These are phyloP conservation scores for Doryteuthis pealeii DNA, from an alignment of 1,140 invertebrate genomes.

Conservation along the genomic window DNA sequence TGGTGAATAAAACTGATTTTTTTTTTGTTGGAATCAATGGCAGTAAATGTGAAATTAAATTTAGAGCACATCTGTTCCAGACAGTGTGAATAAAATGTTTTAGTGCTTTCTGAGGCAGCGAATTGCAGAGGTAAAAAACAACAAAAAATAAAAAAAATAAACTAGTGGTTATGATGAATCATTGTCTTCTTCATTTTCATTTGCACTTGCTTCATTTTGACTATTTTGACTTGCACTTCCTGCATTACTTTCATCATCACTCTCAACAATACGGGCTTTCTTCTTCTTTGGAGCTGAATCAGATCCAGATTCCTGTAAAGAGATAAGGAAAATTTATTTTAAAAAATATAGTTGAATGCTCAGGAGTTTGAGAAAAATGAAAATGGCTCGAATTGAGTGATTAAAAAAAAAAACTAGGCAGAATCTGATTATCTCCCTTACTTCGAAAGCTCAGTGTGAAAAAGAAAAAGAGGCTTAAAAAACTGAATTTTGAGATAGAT, in stretches of 20 bases:
- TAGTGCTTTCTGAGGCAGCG: too few species aligned
- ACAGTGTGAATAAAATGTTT: too few species aligned
- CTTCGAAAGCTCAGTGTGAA: too few species aligned
- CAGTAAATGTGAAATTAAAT: too few species aligned
- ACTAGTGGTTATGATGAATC: background rate
- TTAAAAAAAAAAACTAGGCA: background rate
- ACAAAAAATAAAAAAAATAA: too few species aligned
- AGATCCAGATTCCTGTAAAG: conserved; percentile 44
- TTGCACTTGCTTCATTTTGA: background rate
- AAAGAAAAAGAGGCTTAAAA: too few species aligned
- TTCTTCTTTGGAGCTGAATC: conserved; percentile 61
- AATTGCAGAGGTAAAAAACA: too few species aligned
- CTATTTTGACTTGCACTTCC: conserved; percentile 16
- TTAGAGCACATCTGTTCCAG: too few species aligned
- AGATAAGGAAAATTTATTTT: conserved; percentile 5
- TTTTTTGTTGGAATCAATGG: too few species aligned
- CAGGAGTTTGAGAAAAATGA: background rate
- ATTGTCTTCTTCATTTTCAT: conserved; percentile 1
- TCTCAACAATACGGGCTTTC: conserved; percentile 52
- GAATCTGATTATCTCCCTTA: too few species aligned
- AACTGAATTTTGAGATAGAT: too few species aligned
- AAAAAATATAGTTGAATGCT: background rate
- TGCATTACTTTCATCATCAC: conserved; percentile 52
- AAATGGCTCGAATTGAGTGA: background rate
- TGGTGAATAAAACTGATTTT: too few species aligned